A percentile compares a stretch with the other conserved stretches of the same genome.
Evolutionary conservation across 2,888 invertebrate species (phyloP).

Genomic region (Euproctis similis): DNA sequence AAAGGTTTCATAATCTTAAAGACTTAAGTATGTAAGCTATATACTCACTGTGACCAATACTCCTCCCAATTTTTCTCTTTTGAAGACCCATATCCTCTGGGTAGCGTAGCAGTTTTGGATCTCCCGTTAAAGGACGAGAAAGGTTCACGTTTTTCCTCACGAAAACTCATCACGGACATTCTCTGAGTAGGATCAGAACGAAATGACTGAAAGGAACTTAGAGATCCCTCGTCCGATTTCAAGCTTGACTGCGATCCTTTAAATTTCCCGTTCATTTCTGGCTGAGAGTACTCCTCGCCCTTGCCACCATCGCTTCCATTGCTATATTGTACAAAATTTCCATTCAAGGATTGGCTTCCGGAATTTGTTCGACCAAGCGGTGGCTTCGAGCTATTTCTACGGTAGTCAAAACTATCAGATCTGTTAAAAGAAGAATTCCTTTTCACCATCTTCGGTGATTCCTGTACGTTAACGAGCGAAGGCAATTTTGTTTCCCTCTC

Average conservation of each 20-base stretch:
- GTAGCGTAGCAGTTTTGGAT: constrained; percentile 53
- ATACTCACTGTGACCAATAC: constrained; percentile 67
- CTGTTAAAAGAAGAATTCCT: constrained; percentile 44
- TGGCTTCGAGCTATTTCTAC: constrained; percentile 36
- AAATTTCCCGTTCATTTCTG: constrained; percentile 34
- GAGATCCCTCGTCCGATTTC: constrained; percentile 54
- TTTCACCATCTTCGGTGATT: constrained; percentile 55
- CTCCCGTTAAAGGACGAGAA: constrained; percentile 45
- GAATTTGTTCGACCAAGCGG: constrained; percentile 24
- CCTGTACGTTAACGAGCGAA: constrained; percentile 49
- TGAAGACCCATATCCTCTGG: constrained; percentile 58
- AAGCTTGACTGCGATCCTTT: constrained; percentile 50
- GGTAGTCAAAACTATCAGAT: constrained; percentile 40
- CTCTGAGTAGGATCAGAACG: constrained; percentile 54
- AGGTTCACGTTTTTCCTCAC: constrained; percentile 44
- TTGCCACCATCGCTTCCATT: constrained; percentile 32
- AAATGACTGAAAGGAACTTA: constrained; percentile 54
- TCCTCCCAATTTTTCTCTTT: constrained; percentile 67
- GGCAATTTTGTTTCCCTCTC: constrained; percentile 58
- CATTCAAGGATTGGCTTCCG: constrained; percentile 17
- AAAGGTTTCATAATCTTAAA: too few relatives aligned
- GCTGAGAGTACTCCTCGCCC: constrained; percentile 38
- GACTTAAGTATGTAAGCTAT: too few relatives aligned
- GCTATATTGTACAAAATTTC: constrained; percentile 18
- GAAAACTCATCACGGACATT: constrained; percentile 49